Conservation (phyloP, 2,888 invertebrate species). For the Blera fallax region DNA sequence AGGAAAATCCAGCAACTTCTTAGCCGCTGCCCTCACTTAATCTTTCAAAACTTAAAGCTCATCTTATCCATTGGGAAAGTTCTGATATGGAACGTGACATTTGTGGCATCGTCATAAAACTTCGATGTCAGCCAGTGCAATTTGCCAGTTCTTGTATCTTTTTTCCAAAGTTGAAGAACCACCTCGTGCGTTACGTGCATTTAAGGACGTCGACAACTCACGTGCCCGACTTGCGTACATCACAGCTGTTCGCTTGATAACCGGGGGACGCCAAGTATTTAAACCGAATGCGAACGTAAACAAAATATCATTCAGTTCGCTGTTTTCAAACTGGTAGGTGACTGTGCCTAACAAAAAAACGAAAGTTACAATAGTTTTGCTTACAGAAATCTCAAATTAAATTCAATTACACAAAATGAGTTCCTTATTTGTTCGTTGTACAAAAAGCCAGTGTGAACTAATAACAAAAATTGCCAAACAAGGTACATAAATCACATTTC, state of each 20-base stretch:
- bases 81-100: conserved; percentile 58
- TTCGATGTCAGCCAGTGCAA: conserved; percentile 23
- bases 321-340: conserved; percentile 17
- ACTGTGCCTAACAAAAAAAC: background rate
- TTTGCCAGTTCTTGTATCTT: background rate
- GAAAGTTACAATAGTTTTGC: background rate
- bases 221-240: conserved; percentile 13
- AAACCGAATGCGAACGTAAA: conserved; percentile 57
- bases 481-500: conserved; percentile 35
- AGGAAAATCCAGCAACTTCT: background rate
- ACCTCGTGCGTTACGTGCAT: conserved; percentile 54
- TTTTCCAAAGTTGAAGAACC: conserved; percentile 8
- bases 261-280: conserved; percentile 34
- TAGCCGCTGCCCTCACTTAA: background rate
- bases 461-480: conserved; percentile 56
- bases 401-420: conserved; percentile 31
- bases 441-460: conserved; percentile 54
- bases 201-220: conserved; percentile 48
- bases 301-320: conserved; percentile 56
- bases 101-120: conserved; percentile 51
- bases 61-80: background rate
- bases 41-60: background rate
- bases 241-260: conserved; percentile 21
- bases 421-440: conserved; percentile 46
- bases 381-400: no score